These are phyloP conservation scores for Diceros bicornis DNA, from an alignment of 2,797 vertebrate genomes.

Conservation along the genomic window DNA sequence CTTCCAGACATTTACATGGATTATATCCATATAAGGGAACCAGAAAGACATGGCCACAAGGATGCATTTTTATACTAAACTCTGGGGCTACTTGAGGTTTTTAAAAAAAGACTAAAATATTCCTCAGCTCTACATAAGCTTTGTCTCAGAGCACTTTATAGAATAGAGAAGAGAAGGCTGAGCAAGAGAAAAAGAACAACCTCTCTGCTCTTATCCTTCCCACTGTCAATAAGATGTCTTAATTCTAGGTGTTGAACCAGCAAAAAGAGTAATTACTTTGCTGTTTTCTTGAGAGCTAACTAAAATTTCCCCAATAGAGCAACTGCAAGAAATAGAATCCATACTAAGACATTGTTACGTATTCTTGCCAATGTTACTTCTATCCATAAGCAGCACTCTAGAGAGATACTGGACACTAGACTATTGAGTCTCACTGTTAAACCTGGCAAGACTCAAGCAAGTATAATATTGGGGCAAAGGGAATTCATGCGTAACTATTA, in stretches of 20 bases:
- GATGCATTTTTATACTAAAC: neutral
- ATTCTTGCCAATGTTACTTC: neutral
- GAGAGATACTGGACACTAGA: neutral
- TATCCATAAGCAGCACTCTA: neutral
- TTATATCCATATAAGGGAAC: neutral
- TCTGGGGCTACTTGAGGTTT: neutral
- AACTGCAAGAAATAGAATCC: constrained; percentile 9
- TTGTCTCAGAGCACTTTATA: neutral
- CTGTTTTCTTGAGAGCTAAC: constrained; percentile 48
- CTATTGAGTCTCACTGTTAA: neutral
- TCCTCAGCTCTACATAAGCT: constrained; percentile 28
- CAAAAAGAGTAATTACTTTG: neutral
- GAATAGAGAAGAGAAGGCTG: neutral
- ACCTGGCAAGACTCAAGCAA: neutral
- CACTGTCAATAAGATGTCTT: neutral
- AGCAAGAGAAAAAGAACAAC: neutral
- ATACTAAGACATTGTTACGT: neutral
- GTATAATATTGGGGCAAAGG: neutral
- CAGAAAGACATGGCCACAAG: neutral
- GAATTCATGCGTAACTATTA: neutral
- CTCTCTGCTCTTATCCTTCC: constrained; percentile 3
- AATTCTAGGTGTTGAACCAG: constrained; percentile 52
- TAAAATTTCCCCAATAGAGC: neutral
- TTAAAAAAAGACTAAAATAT: neutral
- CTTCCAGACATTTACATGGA: constrained; percentile 36